phyloP scores from a whole-genome alignment of 2,113 vertebrate genomes.

The Poecile atricapillus region DNA sequence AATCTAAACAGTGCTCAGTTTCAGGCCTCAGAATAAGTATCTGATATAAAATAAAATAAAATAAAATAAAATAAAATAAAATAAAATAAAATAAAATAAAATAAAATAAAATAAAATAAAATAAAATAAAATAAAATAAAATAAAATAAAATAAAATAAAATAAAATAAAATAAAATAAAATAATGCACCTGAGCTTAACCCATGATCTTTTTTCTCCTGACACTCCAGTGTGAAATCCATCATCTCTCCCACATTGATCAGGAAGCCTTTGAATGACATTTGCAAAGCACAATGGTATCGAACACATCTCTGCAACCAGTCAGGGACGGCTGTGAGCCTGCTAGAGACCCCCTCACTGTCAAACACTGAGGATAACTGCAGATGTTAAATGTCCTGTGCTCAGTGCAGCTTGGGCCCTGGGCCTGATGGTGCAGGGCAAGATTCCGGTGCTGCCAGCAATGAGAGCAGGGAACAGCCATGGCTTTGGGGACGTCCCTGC shows the following conservation, averaged over 20 bases:
- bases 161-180: too few relatives aligned
- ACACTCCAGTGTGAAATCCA: neutral
- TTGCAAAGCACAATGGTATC: accelerated
- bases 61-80: too few relatives aligned
- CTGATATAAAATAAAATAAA: neutral
- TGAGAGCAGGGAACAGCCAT: accelerated
- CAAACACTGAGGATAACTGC: neutral
- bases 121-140: too few relatives aligned
- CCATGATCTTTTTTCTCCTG: neutral
- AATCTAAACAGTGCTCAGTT: neutral
- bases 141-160: too few relatives aligned
- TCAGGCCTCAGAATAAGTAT: neutral
- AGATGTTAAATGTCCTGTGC: neutral
- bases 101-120: too few relatives aligned
- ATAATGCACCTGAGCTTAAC: neutral
- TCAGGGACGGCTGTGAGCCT: neutral
- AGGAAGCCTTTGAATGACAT: neutral
- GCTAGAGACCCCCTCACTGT: neutral
- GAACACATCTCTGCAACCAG: accelerated
- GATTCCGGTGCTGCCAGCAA: neutral
- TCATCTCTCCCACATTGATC: neutral
- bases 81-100: too few relatives aligned
- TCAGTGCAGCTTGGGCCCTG: neutral
- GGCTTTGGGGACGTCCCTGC: neutral
- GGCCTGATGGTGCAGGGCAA: neutral